phyloP scores from a whole-genome alignment of 2,888 invertebrate genomes.

The Sialis fuliginosa region DNA sequence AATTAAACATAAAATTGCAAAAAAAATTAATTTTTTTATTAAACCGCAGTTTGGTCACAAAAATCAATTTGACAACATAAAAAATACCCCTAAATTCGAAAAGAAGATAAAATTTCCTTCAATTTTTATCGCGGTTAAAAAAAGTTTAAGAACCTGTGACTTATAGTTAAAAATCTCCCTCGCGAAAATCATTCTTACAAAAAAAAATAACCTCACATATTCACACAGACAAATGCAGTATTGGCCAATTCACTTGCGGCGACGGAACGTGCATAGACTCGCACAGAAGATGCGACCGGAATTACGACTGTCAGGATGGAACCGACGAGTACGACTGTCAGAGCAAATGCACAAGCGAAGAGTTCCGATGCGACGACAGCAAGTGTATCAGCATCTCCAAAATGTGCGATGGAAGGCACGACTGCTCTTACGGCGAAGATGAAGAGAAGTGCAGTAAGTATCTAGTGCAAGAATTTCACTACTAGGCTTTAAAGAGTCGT shows the following conservation, averaged over 20 bases:
- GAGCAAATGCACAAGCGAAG: constrained; percentile 29
- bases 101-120: too few relatives aligned
- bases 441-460: constrained; percentile 25
- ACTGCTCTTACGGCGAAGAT: constrained; percentile 40
- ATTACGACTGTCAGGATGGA: constrained; percentile 33
- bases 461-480: neutral
- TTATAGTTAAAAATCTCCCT: too few relatives aligned
- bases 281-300: constrained; percentile 34
- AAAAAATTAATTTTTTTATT: too few relatives aligned
- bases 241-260: constrained; percentile 4
- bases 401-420: constrained; percentile 31
- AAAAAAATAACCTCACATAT: too few relatives aligned
- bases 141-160: too few relatives aligned
- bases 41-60: too few relatives aligned
- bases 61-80: too few relatives aligned
- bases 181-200: too few relatives aligned
- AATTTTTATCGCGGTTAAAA: too few relatives aligned
- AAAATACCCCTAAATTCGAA: too few relatives aligned
- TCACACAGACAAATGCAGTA: too few relatives aligned
- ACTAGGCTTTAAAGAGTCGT: neutral
- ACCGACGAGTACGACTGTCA: constrained; percentile 32
- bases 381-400: constrained; percentile 34
- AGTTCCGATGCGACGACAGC: constrained; percentile 44
- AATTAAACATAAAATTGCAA: too few relatives aligned
- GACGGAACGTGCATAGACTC: constrained; percentile 28